A percentile compares a stretch with the other conserved stretches of the same genome.
Evolutionary conservation across 2,113 vertebrate genomes (phyloP).

Genomic region (Eulacestoma nigropectus): DNA sequence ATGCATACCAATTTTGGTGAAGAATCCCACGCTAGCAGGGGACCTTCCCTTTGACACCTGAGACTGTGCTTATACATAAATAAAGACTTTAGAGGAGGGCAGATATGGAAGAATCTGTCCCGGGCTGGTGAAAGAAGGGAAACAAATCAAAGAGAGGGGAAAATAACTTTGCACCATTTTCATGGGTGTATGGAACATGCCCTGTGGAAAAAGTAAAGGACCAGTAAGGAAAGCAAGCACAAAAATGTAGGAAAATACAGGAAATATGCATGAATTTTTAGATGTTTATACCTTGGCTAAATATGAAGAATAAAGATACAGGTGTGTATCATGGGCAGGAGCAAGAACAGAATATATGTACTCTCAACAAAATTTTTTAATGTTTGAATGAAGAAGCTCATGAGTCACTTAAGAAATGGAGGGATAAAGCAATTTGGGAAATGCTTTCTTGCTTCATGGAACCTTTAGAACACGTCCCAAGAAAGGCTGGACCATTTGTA

Average conservation of each 20-base stretch:
- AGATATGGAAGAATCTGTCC: neutral
- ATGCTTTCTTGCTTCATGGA: neutral
- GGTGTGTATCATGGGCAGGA: neutral
- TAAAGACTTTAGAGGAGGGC: neutral
- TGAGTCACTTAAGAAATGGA: neutral
- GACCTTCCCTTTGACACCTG: neutral
- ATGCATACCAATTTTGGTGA: neutral
- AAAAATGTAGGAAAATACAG: neutral
- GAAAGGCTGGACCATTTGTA: neutral
- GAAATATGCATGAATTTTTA: neutral
- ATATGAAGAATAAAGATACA: neutral
- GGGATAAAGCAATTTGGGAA: neutral
- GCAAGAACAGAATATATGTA: rapidly evolving
- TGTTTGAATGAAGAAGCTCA: neutral
- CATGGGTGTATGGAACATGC: neutral
- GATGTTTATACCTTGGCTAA: neutral
- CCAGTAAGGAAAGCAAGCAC: neutral
- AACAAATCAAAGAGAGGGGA: neutral
- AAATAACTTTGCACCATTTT: neutral
- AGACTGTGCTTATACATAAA: neutral
- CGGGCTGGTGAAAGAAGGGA: neutral
- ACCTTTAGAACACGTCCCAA: neutral
- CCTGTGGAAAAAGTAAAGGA: neutral
- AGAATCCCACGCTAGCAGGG: neutral
- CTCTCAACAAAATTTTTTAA: neutral